Evolutionary conservation across 2,113 vertebrate genomes (phyloP), one percentile per base, ranked within the genome.

Genomic region (Motacilla tschutschensis): DNA sequence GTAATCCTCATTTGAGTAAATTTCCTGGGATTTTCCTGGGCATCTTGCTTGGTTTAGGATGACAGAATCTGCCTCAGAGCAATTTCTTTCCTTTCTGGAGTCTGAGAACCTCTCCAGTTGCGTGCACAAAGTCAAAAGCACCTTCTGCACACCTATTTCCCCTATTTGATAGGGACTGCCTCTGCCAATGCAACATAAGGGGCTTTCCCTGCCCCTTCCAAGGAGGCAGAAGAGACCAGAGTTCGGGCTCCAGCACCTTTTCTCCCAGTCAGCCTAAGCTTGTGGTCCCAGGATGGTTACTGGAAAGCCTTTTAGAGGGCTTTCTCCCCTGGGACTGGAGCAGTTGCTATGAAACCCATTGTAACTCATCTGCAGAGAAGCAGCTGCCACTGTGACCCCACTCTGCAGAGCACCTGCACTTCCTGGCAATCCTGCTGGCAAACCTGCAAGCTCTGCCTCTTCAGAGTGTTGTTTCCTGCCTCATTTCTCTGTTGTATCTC

Each of bases 141-240:
- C 26, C 33, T 84, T 81, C 48, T 71, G 63, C 63, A 35, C 48
- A 9, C 17, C 36, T 29, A 0, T 50, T 84, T 21, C 17, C 18
- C 2, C 0, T 4, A 14, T 47, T 53, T 1, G 1, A 25, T 8
- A 38, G 36, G 48, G 17, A 54, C 12, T 69, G 17, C 12, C 43
- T 48, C 65, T 85, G 73, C 44, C 84, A 76, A 36, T 6, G 1
- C 3, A 7, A 46, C 12, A 1, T 2, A 3, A 51, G 31, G 14
- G 8, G 14, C 9, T 44, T 83, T 38, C 73, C 48, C 55, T 87
- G n/a, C 8, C 36, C 12, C 36, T 57, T 48, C 35, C 65, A 58
- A 62, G 43, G 24, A 71, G 40, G 16, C 31, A 72, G 67, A 78
- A 67, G 18, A 50, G 24, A 59, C 31, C 26, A 64, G 66, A 47